phyloP scores from a whole-genome alignment of 1,140 invertebrate genomes.

The Steinernema feltiae region DNA sequence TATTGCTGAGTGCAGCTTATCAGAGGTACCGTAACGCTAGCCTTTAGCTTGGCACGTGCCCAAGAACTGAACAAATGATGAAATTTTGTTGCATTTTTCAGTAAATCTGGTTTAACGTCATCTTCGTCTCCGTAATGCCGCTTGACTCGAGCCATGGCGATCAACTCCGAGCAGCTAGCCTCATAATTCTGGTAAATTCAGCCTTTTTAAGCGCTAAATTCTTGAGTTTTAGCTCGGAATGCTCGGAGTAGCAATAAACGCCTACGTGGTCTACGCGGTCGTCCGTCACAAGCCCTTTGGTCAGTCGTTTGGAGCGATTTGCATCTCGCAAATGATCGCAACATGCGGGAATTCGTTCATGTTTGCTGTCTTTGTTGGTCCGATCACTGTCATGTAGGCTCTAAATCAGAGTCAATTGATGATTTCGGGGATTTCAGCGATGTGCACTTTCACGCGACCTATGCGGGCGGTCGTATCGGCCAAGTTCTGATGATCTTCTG shows the following conservation, averaged over 20 bases:
- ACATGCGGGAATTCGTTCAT: background rate
- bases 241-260: background rate
- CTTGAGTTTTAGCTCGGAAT: background rate
- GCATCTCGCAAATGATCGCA: background rate
- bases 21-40: too few species aligned
- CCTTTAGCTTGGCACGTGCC: too few species aligned
- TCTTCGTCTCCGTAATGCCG: too few species aligned
- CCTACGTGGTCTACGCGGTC: background rate
- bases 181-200: background rate
- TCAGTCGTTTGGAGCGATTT: background rate
- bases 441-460: background rate
- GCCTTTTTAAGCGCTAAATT: background rate
- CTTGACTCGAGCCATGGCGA: too few species aligned
- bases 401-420: background rate
- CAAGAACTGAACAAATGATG: too few species aligned
- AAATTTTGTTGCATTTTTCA: too few species aligned
- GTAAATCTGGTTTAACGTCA: too few species aligned
- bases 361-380: background rate
- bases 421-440: too few species aligned
- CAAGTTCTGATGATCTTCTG: constrained; percentile 4
- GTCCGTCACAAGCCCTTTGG: background rate
- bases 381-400: background rate
- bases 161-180: background rate
- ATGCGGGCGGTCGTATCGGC: background rate
- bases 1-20: too few species aligned